phyloP scores from a whole-genome alignment of 2,797 vertebrate genomes.

The Oreonectes daqikongensis region DNA sequence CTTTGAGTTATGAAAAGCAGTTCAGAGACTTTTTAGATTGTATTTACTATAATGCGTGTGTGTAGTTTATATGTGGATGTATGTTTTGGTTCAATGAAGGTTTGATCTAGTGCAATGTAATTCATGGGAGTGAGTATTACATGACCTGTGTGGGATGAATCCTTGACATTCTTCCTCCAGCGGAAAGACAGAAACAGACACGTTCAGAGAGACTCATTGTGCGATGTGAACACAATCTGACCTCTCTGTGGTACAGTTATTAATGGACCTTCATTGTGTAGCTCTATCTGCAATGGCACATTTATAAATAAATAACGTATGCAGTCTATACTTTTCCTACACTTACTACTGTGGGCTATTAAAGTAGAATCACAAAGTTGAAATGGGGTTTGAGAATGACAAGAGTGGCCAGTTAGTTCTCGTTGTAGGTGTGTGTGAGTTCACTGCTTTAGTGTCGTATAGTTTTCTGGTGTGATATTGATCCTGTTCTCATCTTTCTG shows the following conservation, averaged over 20 bases:
- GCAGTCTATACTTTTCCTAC: neutral
- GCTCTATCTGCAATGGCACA: neutral
- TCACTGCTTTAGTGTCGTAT: neutral
- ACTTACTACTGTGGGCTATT: too few relatives aligned
- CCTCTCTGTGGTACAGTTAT: conserved; percentile 1
- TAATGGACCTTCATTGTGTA: neutral
- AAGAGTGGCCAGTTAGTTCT: neutral
- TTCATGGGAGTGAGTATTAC: conserved; percentile 7
- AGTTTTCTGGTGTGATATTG: conserved; percentile 19
- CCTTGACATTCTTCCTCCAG: neutral
- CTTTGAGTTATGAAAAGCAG: neutral
- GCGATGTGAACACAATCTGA: conserved; percentile 16
- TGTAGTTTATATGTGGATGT: neutral
- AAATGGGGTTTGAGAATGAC: conserved; percentile 22
- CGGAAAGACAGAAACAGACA: neutral
- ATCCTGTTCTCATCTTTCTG: conserved; percentile 37
- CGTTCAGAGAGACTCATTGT: neutral
- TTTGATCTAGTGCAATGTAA: neutral
- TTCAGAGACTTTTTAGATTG: neutral
- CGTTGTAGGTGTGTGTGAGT: neutral
- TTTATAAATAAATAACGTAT: neutral
- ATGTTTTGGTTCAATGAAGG: neutral
- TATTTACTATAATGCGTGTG: neutral
- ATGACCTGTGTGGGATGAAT: conserved; percentile 28
- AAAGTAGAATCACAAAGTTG: neutral